Evolutionary conservation across 2,888 invertebrate genomes (phyloP).

Genomic region (Brachyptera putata): DNA sequence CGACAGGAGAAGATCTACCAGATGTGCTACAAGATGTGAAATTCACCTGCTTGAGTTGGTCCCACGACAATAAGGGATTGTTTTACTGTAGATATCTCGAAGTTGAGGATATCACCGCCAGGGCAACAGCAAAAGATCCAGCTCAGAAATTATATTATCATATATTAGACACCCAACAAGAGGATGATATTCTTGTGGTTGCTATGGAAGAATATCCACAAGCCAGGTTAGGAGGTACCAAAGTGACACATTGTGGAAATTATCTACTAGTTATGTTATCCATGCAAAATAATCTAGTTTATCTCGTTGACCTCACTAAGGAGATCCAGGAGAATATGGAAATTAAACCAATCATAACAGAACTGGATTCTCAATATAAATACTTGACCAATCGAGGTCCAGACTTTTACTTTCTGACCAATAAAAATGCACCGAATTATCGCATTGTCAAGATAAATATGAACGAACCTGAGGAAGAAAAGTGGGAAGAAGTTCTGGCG

Average conservation of each 20-base stretch:
- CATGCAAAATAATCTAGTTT: slow-evolving; percentile 87
- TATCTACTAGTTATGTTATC: slow-evolving; percentile 83
- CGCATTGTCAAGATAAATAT: slow-evolving; percentile 80
- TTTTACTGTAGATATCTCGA: slow-evolving; percentile 47
- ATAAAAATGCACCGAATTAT: slow-evolving; percentile 90
- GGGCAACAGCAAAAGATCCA: slow-evolving; percentile 45
- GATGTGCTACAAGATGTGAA: slow-evolving; percentile 50
- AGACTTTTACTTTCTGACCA: slow-evolving; percentile 82
- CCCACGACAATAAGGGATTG: slow-evolving; percentile 52
- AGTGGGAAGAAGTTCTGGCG: slow-evolving; percentile 79
- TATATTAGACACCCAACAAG: slow-evolving; percentile 75
- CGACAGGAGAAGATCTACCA: slow-evolving; percentile 41
- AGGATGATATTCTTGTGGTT: slow-evolving; percentile 78
- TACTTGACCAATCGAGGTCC: slow-evolving; percentile 86
- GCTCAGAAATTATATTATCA: slow-evolving; percentile 93
- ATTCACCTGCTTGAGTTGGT: slow-evolving; percentile 51
- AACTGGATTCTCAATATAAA: slow-evolving; percentile 93
- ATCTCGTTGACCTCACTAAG: slow-evolving; percentile 68
- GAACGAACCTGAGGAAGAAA: slow-evolving; percentile 61
- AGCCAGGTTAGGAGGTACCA: slow-evolving; percentile 80
- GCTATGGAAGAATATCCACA: slow-evolving; percentile 86
- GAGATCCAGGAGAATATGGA: slow-evolving; percentile 58
- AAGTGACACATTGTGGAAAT: slow-evolving; percentile 87
- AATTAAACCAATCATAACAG: slow-evolving; percentile 76
- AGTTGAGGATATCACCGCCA: slow-evolving; percentile 47